Evolutionary conservation across 2,797 vertebrate species (phyloP).

Genomic region (Sciaenops ocellatus): DNA sequence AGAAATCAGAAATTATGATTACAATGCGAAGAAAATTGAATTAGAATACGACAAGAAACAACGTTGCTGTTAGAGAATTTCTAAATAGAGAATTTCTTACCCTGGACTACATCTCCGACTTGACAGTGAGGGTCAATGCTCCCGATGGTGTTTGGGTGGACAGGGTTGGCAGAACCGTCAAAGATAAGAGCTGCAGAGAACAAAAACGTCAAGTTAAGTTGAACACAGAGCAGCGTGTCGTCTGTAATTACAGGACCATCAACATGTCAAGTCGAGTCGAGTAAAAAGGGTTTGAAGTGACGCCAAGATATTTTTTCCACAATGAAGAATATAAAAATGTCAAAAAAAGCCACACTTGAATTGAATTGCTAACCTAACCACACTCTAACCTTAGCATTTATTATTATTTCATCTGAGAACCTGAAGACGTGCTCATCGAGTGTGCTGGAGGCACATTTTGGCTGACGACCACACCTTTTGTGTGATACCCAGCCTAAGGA

Average conservation of each 20-base stretch:
- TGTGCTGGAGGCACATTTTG: background rate
- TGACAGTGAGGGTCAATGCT: constrained; percentile 93
- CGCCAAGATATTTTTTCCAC: fast-evolving
- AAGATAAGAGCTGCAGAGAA: constrained; percentile 90
- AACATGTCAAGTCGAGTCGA: background rate
- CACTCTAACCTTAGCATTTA: background rate
- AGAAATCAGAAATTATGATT: background rate
- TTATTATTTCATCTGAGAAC: background rate
- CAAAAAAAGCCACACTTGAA: background rate
- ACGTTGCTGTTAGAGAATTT: background rate
- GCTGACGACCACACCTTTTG: background rate
- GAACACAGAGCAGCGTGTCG: background rate
- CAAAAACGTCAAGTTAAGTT: background rate
- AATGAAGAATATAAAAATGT: background rate
- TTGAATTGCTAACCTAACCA: background rate
- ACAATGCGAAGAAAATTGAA: background rate
- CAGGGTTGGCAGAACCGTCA: constrained; percentile 92
- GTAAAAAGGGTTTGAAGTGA: background rate
- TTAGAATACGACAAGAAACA: background rate
- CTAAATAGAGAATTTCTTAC: constrained; percentile 76
- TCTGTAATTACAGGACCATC: background rate
- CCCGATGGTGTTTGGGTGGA: constrained; percentile 95
- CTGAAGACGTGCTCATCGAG: background rate
- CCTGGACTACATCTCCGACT: constrained; percentile 91
- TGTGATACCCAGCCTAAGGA: background rate